Base-by-base conservation (phyloP, 2,888 invertebrate genomes). In the Parasteatoda lunata region DNA sequence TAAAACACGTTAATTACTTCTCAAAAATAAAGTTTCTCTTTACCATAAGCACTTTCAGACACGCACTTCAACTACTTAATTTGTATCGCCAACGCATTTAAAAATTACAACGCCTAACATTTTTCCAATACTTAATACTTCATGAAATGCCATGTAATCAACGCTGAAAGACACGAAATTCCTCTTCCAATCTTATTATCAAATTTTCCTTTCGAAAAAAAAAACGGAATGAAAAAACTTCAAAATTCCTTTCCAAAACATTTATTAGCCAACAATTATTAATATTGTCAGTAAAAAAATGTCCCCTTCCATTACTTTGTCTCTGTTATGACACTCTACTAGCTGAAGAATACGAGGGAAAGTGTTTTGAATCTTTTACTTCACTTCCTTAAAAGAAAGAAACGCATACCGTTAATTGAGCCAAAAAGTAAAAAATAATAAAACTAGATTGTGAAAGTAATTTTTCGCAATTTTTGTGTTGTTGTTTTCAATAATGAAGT, bases 401-500 rank as follows among this genome's bases (percentile, higher is more conserved):
- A 69, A 77, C 47, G 68, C 70, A 64, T 54, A 30, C 59, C 64
- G 70, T 79, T 79, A 79, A 79, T 79, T 71, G 70, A 79, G 79
- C 70, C 30, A 48, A 51, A 79, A 79, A 70, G 47, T 68, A 73
- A 81, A 48, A n/a, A 72, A 66, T 13, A 75, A 75, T 75, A 75
- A 59, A 48, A 66, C 69, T 66, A 69, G 52, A 59, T 52, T 51
- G 49, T 72, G 73, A 66, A 30, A 30, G 30, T 30, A 30, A 30
- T 30, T 30, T 30, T 30, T 30, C 65, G 81, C 66, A 73, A 75
- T 81, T 81, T 75, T 81, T 81, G 30, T 81, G 75, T 65, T 73
- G 81, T 81, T 75, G 59, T 81, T 81, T 81, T 75, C 69, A 73
- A 59, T 81, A 75, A 81, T 81, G 81, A 81, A 81, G 54, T 75